Conservation (phyloP, 2,113 vertebrate genomes). For the Lophura nycthemera region DNA sequence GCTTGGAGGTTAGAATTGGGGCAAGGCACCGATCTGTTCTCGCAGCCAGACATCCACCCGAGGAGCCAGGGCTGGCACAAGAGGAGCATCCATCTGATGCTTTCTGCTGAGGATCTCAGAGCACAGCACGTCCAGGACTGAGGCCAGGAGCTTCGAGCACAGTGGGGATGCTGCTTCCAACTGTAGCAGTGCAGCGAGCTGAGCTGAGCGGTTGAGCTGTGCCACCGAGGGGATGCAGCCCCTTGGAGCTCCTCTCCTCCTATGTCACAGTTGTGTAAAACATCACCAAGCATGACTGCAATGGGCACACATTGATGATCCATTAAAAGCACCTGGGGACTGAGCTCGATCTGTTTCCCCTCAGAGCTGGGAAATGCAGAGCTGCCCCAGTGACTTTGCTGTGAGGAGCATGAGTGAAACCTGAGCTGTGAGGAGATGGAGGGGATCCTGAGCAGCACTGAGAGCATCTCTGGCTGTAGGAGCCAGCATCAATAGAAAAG, state of each 20-base stretch:
- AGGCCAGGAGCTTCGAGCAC: not conserved
- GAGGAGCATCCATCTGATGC: not conserved
- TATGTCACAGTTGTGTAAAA: not conserved
- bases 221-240: not conserved
- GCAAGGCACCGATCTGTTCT: slow-evolving; percentile 5
- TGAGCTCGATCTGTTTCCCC: not conserved
- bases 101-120: not conserved
- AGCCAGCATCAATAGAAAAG: not conserved
- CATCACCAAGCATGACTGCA: not conserved
- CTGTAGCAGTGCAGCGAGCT: not conserved
- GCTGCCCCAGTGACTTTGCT: not conserved
- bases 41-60: rapidly evolving
- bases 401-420: slow-evolving; percentile 5
- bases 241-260: not conserved
- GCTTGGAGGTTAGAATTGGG: not conserved
- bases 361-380: not conserved
- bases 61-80: not conserved
- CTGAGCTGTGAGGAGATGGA: not conserved
- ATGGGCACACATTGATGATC: not conserved
- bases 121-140: rapidly evolving
- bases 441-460: not conserved
- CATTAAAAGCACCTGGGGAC: not conserved
- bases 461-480: not conserved
- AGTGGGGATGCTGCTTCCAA: not conserved
- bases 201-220: not conserved